Evolutionary conservation across 2,888 invertebrate species (phyloP).

Genomic region (Dicranocentrus wangi): DNA sequence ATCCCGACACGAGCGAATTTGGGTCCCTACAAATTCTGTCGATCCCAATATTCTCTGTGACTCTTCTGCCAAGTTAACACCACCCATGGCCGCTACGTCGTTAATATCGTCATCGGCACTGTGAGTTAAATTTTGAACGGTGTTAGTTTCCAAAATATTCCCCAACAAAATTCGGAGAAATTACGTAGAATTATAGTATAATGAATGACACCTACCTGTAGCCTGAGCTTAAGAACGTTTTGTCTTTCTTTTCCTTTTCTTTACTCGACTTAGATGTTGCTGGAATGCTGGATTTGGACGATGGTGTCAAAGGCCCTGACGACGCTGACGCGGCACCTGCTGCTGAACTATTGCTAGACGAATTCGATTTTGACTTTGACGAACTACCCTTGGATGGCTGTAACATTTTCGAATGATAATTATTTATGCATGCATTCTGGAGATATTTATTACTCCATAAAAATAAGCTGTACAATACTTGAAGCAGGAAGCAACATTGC

Average conservation of each 20-base stretch:
- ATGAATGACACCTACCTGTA: conserved; percentile 77
- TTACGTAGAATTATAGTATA: too few species aligned
- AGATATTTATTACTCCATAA: too few species aligned
- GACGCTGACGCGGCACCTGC: conserved; percentile 44
- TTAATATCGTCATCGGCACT: conserved; percentile 96
- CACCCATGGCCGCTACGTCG: conserved; percentile 99
- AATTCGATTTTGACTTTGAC: conserved; percentile 66
- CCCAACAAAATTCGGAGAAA: neutral
- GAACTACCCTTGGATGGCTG: conserved; percentile 68
- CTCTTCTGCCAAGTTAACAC: conserved; percentile 97
- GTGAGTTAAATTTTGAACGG: conserved; percentile 74
- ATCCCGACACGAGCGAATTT: conserved; percentile 93
- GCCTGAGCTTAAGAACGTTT: conserved; percentile 77
- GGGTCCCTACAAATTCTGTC: conserved; percentile 91
- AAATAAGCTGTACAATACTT: too few species aligned
- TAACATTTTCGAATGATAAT: conserved; percentile 16
- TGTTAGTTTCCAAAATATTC: too few species aligned
- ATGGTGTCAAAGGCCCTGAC: conserved; percentile 42
- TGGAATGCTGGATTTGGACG: conserved; percentile 66
- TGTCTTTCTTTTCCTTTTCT: conserved; percentile 84
- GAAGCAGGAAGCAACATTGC: too few species aligned
- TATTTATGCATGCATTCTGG: too few species aligned
- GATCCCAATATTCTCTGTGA: conserved; percentile 93
- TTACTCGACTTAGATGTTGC: conserved; percentile 79
- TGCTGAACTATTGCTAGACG: conserved; percentile 41